These are phyloP conservation scores for Leuciscus idus DNA, from an alignment of 2,113 vertebrate genomes.

Conservation along the genomic window DNA sequence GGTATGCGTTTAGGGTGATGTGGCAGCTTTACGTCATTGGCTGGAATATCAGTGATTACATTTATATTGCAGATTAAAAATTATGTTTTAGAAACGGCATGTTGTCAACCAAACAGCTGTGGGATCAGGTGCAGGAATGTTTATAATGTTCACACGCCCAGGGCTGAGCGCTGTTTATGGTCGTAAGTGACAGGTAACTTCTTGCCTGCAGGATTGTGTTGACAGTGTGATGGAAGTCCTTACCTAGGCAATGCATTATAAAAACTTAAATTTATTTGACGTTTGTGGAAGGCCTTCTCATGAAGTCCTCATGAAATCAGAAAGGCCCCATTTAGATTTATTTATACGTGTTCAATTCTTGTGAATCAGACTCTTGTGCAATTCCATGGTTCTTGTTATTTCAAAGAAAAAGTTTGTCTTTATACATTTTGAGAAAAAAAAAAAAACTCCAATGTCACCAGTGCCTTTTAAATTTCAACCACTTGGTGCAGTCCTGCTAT, in stretches of 20 bases:
- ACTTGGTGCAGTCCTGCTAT: not conserved
- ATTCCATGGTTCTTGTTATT: not conserved
- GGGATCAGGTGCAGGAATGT: conserved; percentile 6
- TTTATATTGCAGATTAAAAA: not conserved
- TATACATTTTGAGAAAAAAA: not conserved
- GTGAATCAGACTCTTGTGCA: not conserved
- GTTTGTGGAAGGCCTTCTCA: too few species aligned
- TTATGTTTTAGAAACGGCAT: not conserved
- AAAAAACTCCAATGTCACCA: too few species aligned
- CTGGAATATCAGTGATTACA: not conserved
- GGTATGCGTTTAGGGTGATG: not conserved
- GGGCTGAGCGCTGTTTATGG: not conserved
- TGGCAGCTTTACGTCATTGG: not conserved
- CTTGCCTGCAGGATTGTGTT: conserved; percentile 10
- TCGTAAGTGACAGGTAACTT: not conserved
- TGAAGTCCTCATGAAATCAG: not conserved
- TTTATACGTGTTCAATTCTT: too few species aligned
- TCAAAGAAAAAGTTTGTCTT: not conserved
- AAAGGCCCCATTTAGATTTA: not conserved
- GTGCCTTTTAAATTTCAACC: not conserved
- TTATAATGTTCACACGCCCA: conserved; percentile 24
- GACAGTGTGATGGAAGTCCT: not conserved
- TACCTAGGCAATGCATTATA: not conserved
- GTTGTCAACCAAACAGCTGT: conserved; percentile 13
- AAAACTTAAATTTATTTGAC: not conserved